Evolutionary conservation across 2,888 invertebrate genomes (phyloP).

Genomic region (Hylaea fasciaria): DNA sequence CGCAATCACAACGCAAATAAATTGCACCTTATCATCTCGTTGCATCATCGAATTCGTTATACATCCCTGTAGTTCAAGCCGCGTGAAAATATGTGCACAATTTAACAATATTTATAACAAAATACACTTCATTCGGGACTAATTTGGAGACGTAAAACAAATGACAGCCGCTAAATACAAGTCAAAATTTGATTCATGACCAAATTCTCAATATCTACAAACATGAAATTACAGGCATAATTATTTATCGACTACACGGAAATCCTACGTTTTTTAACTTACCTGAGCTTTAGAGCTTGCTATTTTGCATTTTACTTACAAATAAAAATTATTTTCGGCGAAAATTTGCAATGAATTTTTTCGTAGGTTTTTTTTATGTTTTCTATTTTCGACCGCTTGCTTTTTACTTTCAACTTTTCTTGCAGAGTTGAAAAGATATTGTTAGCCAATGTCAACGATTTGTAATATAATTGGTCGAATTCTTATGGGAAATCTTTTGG

Average conservation of each 20-base stretch:
- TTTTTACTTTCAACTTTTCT: conserved; percentile 64
- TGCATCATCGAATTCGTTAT: conserved; percentile 77
- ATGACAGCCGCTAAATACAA: conserved; percentile 81
- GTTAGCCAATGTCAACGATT: conserved; percentile 19
- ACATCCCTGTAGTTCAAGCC: conserved; percentile 71
- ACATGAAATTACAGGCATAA: background rate
- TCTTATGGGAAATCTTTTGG: background rate
- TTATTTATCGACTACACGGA: conserved; percentile 4
- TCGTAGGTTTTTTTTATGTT: conserved; percentile 64
- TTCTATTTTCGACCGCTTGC: conserved; percentile 65
- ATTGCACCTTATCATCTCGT: conserved; percentile 82
- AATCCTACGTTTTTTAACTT: conserved; percentile 45
- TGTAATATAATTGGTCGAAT: conserved; percentile 23
- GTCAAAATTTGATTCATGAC: conserved; percentile 54
- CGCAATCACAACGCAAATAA: conserved; percentile 48
- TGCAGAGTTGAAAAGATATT: conserved; percentile 29
- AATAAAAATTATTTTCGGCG: conserved; percentile 62
- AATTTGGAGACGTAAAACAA: conserved; percentile 79
- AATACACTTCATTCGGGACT: conserved; percentile 38
- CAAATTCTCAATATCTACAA: conserved; percentile 23
- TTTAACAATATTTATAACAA: conserved; percentile 16
- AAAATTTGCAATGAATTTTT: conserved; percentile 64
- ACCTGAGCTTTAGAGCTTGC: conserved; percentile 69
- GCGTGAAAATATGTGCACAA: conserved; percentile 66
- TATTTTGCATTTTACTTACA: conserved; percentile 57